Base-by-base conservation (phyloP, 2,797 vertebrate genomes). In the Coregonus suidteri region DNA sequence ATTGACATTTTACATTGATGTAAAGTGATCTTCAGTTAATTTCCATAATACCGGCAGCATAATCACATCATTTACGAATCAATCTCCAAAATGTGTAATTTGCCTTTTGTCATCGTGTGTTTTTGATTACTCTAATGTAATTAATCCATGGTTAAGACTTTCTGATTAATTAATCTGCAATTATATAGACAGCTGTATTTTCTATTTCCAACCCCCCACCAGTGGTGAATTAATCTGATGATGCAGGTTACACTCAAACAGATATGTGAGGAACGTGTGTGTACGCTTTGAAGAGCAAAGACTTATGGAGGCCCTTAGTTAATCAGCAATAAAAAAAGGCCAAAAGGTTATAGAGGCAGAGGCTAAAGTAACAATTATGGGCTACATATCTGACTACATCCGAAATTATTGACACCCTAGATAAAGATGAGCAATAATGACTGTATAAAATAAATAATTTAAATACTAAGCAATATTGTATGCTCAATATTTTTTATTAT, bases 111-210 rank as follows among this genome's bases (percentile, higher is more conserved):
- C 82, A 76, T 79, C 72, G 75, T 65, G 78, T 75, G 80, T 69
- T 85, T 87, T 82, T 87, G 80, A 88, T 87, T 84, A 83, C 78
- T 77, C 77, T 88, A 87, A 88, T 86, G 80, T 82, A 88, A 90
- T 90, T 85, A 88, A 86, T 86, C 82, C 52, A 78, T 75, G 80
- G 76, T 81, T 82, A 79, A 77, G 79, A 83, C 81, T 84, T 78
- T 77, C 79, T 84, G 83, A 86, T 88, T 82, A 88, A 88, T 88
- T 88, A 88, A 88, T 86, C 83, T 78, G 82, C 79, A 78, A 83
- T 88, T 84, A 87, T 74, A 74, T 20, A 76, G 86, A 86, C 88
- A 88, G 81, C 86, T 90, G 87, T 81, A 80, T 77, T 78, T 69
- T 59, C 75, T 18, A 56, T n/a, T 71, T 52, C 56, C 41, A 64